Evolutionary conservation across 2,113 vertebrate genomes (phyloP), one percentile per base, ranked within the genome.

Genomic region (Clupea harengus): DNA sequence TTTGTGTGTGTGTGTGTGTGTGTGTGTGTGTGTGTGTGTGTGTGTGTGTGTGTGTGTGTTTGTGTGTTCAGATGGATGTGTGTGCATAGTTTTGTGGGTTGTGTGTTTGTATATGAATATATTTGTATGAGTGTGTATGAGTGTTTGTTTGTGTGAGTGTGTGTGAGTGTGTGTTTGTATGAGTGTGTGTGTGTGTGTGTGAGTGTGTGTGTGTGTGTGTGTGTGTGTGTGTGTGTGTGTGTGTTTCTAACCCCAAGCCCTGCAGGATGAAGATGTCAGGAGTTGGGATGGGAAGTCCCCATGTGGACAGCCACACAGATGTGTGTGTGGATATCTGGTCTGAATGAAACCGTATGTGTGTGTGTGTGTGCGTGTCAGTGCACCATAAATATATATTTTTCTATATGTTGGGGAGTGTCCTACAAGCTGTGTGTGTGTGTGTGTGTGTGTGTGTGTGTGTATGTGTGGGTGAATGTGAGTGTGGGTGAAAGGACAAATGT

Each of bases 241-340:
- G 25, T 72, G 64, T 72, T 72, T 46, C 84, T 47, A 84, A 82
- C 87, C 80, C 72, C 89, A 45, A 82, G 67, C 91, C 81, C 82
- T 60, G 10, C 84, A 82, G 89, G 88, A 92, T 89, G 89, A 89
- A 91, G 90, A 91, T 92, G 91, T 92, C 91, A 92, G 47, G 85
- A 86, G 89, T 80, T 54, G 0, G 85, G 84, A 87, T 82, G 92
- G 92, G 92, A 93, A 93, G 92, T 92, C 92, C 93, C 92, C 89
- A 3, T 39, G 8, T 90, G 84, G 89, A 91, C 17, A n/a, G 57
- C 60, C 84, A 87, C 44, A 81, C 88, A 89, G 86, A 90, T 89
- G 90, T 85, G 45, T 44, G 57, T 47, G 81, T 54, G 47, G 46
- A 46, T 10, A 45, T 49, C 80, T 82, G 13, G 32, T 72, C 64